A percentile compares a stretch with the other conserved stretches of the same genome.
These are phyloP conservation scores for Bubalus kerabau DNA, from an alignment of 2,113 vertebrate genomes.

Conservation along the genomic window DNA sequence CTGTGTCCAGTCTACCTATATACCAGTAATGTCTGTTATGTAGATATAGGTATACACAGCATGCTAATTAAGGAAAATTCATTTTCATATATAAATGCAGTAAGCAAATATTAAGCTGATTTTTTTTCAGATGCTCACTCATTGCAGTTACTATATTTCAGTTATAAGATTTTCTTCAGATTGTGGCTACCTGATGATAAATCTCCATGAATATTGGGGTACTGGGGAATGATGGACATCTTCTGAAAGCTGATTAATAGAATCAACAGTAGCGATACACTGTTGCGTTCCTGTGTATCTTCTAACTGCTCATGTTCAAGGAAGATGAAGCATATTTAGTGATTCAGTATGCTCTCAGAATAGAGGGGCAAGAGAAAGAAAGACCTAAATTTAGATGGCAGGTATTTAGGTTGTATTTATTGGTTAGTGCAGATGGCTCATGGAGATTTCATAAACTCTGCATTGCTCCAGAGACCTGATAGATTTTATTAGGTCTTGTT, in stretches of 20 bases:
- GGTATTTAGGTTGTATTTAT: neutral
- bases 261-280: neutral
- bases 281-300: neutral
- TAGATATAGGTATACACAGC: neutral
- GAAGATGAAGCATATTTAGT: neutral
- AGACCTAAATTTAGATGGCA: neutral
- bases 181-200: neutral
- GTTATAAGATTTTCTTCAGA: neutral
- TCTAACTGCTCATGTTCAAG: neutral
- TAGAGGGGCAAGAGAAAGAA: neutral
- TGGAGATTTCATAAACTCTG: neutral
- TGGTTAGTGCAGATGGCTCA: neutral
- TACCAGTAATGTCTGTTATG: neutral
- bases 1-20: neutral
- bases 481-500: too few relatives aligned
- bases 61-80: neutral
- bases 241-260: neutral
- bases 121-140: neutral
- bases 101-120: neutral
- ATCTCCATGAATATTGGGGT: neutral
- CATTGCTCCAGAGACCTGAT: neutral
- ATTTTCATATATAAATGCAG: neutral
- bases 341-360: neutral
- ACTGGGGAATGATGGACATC: neutral
- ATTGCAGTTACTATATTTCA: neutral